Evolutionary conservation across 2,113 vertebrate genomes (phyloP), one percentile per base, ranked within the genome.

Genomic region (Sialia sialis): DNA sequence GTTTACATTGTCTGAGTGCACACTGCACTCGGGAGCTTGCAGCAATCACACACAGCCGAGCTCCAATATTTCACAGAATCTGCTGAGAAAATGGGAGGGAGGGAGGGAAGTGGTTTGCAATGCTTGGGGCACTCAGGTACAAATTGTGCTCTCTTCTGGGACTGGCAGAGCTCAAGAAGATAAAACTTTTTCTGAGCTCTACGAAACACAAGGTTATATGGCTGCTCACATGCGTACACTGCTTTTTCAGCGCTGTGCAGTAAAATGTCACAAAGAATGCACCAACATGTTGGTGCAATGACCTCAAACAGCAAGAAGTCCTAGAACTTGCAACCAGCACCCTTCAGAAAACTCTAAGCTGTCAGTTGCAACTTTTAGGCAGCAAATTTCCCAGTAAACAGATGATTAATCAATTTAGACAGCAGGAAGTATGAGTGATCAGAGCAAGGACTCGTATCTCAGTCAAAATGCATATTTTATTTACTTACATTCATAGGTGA

Each of bases 321-420:
- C 5, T 44, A 36, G 52, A 59, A 23, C 36, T 68, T 36, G 79
- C 73, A 89, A 48, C 30, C 22, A 54, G 54, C 41, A 90, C 72
- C 78, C 54, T 90, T 94, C 89, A 89, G 66, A 87, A 85, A 87
- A 75, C 36, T 87, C 76, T 36, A 10, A 72, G 59, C 69, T 87
- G 62, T 72, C 77, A 66, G 43, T 10, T 70, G 62, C 78, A 92
- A 89, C 66, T 94, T 94, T 87, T 59, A 90, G 88, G 74, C 69
- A 74, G 48, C 52, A 90, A 87, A 94, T 94, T 94, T 83, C 48
- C 81, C 52, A 52, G 80, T 80, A 96, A 96, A 93, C 34, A 89
- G 58, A n/a, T 59, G 44, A 49, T 89, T 96, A 93, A 91, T 96
- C 89, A 94, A 26, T 48, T 49, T 82, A 82, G 87, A 39, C 69